These are phyloP conservation scores for Boleophthalmus pectinirostris DNA, from an alignment of 2,113 vertebrate genomes.

Conservation along the genomic window DNA sequence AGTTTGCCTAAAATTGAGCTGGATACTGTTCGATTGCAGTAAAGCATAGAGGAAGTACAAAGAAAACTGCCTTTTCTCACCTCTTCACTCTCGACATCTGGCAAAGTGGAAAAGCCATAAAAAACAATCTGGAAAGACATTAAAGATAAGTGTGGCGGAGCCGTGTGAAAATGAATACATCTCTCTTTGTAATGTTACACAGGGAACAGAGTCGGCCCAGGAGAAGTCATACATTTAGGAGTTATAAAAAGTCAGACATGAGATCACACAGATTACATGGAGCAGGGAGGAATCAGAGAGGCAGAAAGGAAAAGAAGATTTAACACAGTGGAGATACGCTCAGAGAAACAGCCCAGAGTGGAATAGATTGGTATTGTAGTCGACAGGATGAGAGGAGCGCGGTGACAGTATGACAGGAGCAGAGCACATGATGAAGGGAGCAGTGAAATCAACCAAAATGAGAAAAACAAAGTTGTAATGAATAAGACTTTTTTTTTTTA, in stretches of 20 bases:
- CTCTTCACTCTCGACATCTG: slow-evolving; percentile 41
- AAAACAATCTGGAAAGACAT: slow-evolving; percentile 64
- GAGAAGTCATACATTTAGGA: slow-evolving; percentile 60
- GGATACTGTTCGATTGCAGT: slow-evolving; percentile 29
- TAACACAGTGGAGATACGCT: slow-evolving; percentile 22
- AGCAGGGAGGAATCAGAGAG: slow-evolving; percentile 47
- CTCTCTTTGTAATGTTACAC: slow-evolving; percentile 50
- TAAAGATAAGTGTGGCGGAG: slow-evolving; percentile 54
- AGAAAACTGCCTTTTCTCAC: slow-evolving; percentile 25
- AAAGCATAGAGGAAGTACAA: slow-evolving; percentile 35
- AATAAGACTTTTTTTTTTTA: neutral
- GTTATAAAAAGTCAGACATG: slow-evolving; percentile 55
- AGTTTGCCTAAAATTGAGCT: neutral
- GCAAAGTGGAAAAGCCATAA: slow-evolving; percentile 50
- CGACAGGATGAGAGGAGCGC: slow-evolving; percentile 27
- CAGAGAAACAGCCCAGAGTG: slow-evolving; percentile 14
- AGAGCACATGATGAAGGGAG: slow-evolving; percentile 14
- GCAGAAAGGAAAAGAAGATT: slow-evolving; percentile 24
- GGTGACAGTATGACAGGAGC: slow-evolving; percentile 25
- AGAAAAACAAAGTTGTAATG: slow-evolving; percentile 9
- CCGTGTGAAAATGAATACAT: slow-evolving; percentile 52
- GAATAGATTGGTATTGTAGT: slow-evolving; percentile 14
- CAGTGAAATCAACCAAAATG: slow-evolving; percentile 9
- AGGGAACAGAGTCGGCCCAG: slow-evolving; percentile 46
- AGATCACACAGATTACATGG: slow-evolving; percentile 61